Percentiles rank a stretch among this genome's conserved stretches.
Conservation (phyloP, 2,113 vertebrate genomes). For the Calidris pugnax region DNA sequence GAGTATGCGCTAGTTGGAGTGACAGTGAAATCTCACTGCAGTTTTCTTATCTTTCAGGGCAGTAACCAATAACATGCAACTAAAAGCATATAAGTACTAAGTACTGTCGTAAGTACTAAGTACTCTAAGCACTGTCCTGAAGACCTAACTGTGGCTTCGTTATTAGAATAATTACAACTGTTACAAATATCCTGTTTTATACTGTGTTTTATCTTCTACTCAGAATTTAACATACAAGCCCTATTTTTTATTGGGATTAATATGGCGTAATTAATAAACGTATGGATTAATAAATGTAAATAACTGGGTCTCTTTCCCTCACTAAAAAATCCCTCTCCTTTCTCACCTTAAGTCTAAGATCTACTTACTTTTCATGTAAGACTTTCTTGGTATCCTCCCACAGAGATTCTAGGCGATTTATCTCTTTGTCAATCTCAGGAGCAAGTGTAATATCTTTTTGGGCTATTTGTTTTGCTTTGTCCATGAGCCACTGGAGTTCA, state of each 20-base stretch:
- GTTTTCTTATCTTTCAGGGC: background rate
- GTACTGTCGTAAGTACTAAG: no score
- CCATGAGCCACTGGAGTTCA: constrained; percentile 90
- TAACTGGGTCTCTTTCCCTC: background rate
- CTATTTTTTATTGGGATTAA: background rate
- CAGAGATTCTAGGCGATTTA: constrained; percentile 79
- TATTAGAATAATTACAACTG: background rate
- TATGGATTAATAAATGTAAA: no score
- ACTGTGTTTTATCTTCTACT: background rate
- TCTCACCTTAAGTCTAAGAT: background rate
- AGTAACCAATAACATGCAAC: background rate
- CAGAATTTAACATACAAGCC: background rate
- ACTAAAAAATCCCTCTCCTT: background rate
- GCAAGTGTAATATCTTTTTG: constrained; percentile 85
- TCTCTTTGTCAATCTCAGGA: constrained; percentile 81
- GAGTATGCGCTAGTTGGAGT: background rate
- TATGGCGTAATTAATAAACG: no score
- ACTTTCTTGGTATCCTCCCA: constrained; percentile 85
- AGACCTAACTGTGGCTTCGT: background rate
- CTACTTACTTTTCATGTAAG: constrained; percentile 85
- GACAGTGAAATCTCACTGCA: background rate
- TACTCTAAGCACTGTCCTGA: background rate
- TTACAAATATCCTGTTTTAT: background rate
- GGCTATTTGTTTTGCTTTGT: constrained; percentile 89
- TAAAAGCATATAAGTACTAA: background rate